These are phyloP conservation scores for Momotus momota DNA, from an alignment of 2,797 vertebrate species.

Conservation along the genomic window DNA sequence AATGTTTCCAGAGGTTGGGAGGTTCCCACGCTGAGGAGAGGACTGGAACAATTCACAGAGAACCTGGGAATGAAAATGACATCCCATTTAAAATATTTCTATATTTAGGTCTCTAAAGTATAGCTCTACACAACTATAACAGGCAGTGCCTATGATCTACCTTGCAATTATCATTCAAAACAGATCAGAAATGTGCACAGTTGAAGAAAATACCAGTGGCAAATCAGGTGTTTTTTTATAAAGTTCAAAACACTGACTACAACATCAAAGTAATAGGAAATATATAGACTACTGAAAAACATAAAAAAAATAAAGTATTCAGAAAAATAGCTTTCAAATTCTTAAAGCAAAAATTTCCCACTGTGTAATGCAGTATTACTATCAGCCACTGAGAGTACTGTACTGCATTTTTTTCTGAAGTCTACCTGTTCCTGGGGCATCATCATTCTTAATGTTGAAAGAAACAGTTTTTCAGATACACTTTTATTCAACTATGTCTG, in stretches of 20 bases:
- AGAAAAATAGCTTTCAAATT: background rate
- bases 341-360: background rate
- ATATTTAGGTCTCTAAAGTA: background rate
- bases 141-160: background rate
- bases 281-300: background rate
- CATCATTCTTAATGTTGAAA: background rate
- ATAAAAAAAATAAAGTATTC: background rate
- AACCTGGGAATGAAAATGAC: constrained; percentile 84
- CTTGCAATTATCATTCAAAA: background rate
- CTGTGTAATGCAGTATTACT: background rate
- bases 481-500: background rate
- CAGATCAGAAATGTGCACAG: background rate
- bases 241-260: background rate
- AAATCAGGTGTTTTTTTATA: background rate
- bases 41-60: constrained; percentile 98
- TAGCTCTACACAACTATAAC: background rate
- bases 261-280: background rate
- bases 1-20: constrained; percentile 96
- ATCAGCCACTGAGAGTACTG: background rate
- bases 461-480: background rate
- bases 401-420: background rate
- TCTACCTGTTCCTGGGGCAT: background rate
- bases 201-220: background rate
- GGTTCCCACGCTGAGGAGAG: constrained; percentile 91
- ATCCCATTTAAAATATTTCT: constrained; percentile 13